Evolutionary conservation across 2,888 invertebrate genomes (phyloP), one percentile per base, ranked within the genome.

Genomic region (Epistrophe grossulariae): DNA sequence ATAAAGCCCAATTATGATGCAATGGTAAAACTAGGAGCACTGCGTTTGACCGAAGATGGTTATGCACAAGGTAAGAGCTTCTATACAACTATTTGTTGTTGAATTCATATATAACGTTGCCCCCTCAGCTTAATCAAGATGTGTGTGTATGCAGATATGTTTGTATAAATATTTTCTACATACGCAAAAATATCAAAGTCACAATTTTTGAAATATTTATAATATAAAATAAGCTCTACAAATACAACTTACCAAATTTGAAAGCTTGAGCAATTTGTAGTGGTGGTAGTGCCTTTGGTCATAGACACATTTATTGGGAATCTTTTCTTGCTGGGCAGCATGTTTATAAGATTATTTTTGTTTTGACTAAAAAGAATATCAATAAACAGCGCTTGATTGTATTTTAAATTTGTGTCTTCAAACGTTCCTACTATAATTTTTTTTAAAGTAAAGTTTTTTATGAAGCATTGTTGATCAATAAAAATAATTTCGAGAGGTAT

Each of bases 1-100:
- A 97, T 98, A 84, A 96, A 96, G 91, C 98, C 98, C 0, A 97
- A 97, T 92, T 98, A 98, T 91, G 98, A 98, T 90, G 96, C 96
- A 2, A 97, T 97, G 97, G 96, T 97, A 88, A 97, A 93, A 92
- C 95, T 96, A 81, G 97, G 97, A 0, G 96, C 96, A 88, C 93
- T 97, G 11, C 96, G 97, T 92, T 95, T 97, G 74, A 97, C 97
- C 0, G 97, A 97, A 91, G 96, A 97, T 95, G 97, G 97, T 5
- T 95, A 97, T 80, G 96, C 97, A 90, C 97, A 97, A 91, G 95
- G 97, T 96, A 93, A 94, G 89, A 40, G 70, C 62, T 78, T 78
- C 38, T 70, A 64, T 70, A n/a, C 7, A 70, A 82, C 73, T 85
- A 82, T 59, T 74, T 45, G n/a, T 62, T 52, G 5, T 73, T 68